A percentile compares a stretch with the other conserved stretches of the same genome.
Conservation (phyloP, 2,797 vertebrate species). For the Rhabdomys pumilio region DNA sequence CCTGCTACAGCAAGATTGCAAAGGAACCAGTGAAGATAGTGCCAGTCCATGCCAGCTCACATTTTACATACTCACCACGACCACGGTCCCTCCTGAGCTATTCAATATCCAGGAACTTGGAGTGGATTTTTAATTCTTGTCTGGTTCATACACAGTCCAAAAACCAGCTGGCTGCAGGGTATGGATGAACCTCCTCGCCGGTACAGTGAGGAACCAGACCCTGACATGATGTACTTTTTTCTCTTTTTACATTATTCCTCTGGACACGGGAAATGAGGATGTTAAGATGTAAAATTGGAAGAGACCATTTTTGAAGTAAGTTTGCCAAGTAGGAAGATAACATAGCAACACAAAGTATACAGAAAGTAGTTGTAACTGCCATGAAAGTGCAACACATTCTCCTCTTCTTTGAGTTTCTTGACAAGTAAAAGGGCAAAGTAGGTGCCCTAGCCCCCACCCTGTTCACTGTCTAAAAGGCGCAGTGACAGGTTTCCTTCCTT, state of each 20-base stretch:
- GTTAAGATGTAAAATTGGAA: neutral
- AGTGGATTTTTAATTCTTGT: rapidly evolving
- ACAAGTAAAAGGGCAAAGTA: neutral
- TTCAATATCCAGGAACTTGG: neutral
- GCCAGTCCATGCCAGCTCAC: neutral
- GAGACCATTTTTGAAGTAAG: neutral
- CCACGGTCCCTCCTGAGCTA: rapidly evolving
- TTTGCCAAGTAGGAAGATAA: neutral
- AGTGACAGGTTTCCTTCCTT: neutral
- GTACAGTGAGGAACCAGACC: neutral
- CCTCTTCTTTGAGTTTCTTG: neutral
- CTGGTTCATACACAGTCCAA: neutral
- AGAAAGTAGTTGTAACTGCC: neutral
- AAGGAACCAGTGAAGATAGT: neutral
- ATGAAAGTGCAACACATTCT: rapidly evolving
- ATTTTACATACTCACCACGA: neutral
- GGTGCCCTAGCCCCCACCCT: neutral
- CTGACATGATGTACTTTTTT: neutral
- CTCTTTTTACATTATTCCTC: neutral
- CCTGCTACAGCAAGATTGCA: neutral
- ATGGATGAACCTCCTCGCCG: neutral
- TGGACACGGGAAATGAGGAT: neutral
- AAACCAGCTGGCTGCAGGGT: rapidly evolving
- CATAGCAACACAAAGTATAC: neutral
- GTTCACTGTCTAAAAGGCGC: neutral